Evolutionary conservation across 1,140 invertebrate species (phyloP), one percentile per base, ranked within the genome.

Genomic region (Rhagoletis pomonella): DNA sequence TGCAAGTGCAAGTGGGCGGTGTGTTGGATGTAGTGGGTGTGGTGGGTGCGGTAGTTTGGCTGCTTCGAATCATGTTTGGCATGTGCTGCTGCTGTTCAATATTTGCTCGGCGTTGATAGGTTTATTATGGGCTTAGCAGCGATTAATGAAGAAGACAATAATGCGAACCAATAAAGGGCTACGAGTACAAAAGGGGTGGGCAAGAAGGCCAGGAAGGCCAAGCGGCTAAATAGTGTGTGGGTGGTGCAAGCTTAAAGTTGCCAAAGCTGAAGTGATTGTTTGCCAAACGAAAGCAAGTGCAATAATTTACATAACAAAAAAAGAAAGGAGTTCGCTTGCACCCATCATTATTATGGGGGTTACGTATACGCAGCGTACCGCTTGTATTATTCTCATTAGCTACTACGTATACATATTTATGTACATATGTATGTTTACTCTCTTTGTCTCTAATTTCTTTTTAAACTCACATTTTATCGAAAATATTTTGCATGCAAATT

Each of bases 61-160:
- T 58, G 42, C 19, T 17, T 0, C 73, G 6, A 50, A 73, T 73
- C 3, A 81, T 81, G 73, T 81, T 81, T 55, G 19, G 73, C 73
- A 12, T 81, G n/a, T 29, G 73, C 47, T 6, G 19, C 44, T 5
- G 19, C 44, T 5, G 9, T 55, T 81, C 73, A 81, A 81, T 81
- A 81, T 81, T 81, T 81, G 47, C 47, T 7, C 47, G 19, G 73
- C 47, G 73, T 58, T 58, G 73, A 81, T 81, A 81, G 73, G 73
- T 81, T 81, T 81, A 81, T 81, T 81, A 81, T 19, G 73, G n/a
- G 17, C 42, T 81, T 81, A 81, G 47, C 67, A 81, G 47, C 73
- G 73, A 55, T 55, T 81, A 81, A 81, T 81, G 73, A 50, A 55
- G 73, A 81, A 50, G 73, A 81, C 17, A 81, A 55, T 81, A 81